These are phyloP conservation scores for Oegoconia quadripuncta DNA, from an alignment of 2,888 invertebrate species.

Conservation along the genomic window DNA sequence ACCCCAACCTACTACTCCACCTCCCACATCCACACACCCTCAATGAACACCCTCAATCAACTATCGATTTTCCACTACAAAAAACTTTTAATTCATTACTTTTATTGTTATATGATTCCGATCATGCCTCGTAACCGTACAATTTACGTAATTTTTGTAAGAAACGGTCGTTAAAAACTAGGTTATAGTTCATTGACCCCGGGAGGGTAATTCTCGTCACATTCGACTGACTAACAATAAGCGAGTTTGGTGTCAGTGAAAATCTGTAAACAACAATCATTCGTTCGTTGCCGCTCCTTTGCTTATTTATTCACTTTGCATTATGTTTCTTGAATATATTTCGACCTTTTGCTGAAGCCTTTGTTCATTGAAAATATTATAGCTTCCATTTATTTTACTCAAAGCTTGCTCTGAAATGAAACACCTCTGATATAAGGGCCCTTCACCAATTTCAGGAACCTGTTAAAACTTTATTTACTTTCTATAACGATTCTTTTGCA, in stretches of 20 bases:
- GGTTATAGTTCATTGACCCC: conserved; percentile 36
- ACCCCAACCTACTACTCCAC: conserved; percentile 29
- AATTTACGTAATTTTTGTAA: neutral
- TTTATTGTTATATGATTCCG: conserved; percentile 14
- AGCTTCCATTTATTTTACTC: no score
- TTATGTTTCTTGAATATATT: no score
- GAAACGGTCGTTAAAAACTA: conserved; percentile 16
- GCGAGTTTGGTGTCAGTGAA: neutral
- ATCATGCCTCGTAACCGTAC: neutral
- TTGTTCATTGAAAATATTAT: no score
- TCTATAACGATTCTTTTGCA: no score
- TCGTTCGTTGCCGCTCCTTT: no score
- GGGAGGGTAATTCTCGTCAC: conserved; percentile 7
- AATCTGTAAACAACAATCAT: no score
- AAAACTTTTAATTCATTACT: conserved; percentile 44
- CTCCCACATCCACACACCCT: conserved; percentile 45
- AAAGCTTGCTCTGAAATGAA: no score
- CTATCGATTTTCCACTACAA: conserved; percentile 66
- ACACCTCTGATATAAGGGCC: no score
- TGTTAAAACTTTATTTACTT: no score
- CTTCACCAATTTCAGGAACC: no score
- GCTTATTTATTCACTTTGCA: no score
- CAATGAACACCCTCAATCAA: conserved; percentile 70
- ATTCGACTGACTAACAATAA: neutral
- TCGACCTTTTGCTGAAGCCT: no score